Evolutionary conservation across 2,888 invertebrate species (phyloP).

Genomic region (Mythimna loreyi): DNA sequence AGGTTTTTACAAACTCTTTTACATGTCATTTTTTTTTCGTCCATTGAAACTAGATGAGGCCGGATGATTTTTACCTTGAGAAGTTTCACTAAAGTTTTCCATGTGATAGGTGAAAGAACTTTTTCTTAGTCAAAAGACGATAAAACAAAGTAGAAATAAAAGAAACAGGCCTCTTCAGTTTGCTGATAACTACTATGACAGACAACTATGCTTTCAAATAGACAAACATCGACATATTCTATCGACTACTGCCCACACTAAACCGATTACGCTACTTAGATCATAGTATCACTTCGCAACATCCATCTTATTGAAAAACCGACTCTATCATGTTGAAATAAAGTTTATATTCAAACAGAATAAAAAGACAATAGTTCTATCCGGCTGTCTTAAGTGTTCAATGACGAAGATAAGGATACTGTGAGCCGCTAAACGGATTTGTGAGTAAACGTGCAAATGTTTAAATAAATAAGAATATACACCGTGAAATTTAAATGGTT

Average conservation of each 20-base stretch:
- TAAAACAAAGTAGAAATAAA: too few relatives aligned
- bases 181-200: too few relatives aligned
- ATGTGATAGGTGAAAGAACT: too few relatives aligned
- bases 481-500: too few relatives aligned
- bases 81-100: too few relatives aligned
- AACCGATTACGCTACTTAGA: constrained; percentile 73
- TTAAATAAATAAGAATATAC: too few relatives aligned
- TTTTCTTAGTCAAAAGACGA: too few relatives aligned
- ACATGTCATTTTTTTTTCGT: too few relatives aligned
- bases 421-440: constrained; percentile 18
- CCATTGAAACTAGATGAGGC: too few relatives aligned
- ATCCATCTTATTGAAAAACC: constrained; percentile 11
- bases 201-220: not conserved
- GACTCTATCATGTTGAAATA: constrained; percentile 12
- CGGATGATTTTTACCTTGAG: too few relatives aligned
- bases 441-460: constrained; percentile 7
- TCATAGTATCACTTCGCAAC: constrained; percentile 63
- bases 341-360: constrained; percentile 7
- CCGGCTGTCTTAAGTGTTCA: constrained; percentile 39
- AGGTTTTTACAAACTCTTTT: too few relatives aligned
- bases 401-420: constrained; percentile 55
- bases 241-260: constrained; percentile 71
- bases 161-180: too few relatives aligned
- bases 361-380: constrained; percentile 26
- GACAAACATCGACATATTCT: constrained; percentile 40